phyloP scores from a whole-genome alignment of 2,888 invertebrate species.

The Ceramica pisi region DNA sequence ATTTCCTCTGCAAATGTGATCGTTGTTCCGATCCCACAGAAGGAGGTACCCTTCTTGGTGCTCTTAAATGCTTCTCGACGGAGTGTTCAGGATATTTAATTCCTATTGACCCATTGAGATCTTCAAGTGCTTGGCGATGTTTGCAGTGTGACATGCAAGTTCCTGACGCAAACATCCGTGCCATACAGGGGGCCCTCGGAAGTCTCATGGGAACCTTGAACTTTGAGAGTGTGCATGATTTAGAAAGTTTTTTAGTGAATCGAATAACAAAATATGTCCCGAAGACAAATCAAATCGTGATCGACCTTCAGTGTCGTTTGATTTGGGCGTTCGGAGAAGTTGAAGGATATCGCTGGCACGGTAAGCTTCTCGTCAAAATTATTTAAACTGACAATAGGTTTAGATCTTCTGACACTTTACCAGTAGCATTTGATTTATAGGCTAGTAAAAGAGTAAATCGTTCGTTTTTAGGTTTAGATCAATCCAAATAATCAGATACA shows the following conservation, averaged over 20 bases:
- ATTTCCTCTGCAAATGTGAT: slow-evolving; percentile 92
- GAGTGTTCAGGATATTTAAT: slow-evolving; percentile 90
- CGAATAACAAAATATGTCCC: slow-evolving; percentile 91
- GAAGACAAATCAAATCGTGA: slow-evolving; percentile 90
- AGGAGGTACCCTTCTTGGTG: slow-evolving; percentile 91
- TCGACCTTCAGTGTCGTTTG: slow-evolving; percentile 92
- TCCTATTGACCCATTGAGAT: slow-evolving; percentile 90
- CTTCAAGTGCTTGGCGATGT: slow-evolving; percentile 91
- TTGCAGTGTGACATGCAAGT: slow-evolving; percentile 88
- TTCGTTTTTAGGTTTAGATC: slow-evolving; percentile 50
- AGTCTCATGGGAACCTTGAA: slow-evolving; percentile 89
- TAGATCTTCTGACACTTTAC: neutral
- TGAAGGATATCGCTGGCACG: slow-evolving; percentile 90
- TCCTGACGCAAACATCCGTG: slow-evolving; percentile 87
- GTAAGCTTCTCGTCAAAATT: slow-evolving; percentile 79
- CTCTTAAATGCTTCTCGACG: slow-evolving; percentile 89
- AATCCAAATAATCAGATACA: slow-evolving; percentile 53
- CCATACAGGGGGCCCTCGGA: slow-evolving; percentile 89
- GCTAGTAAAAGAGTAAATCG: slow-evolving; percentile 26
- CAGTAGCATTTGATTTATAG: slow-evolving; percentile 1
- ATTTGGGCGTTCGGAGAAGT: slow-evolving; percentile 91
- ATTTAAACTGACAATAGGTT: neutral
- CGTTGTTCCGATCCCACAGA: slow-evolving; percentile 93
- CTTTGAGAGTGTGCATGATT: slow-evolving; percentile 86
- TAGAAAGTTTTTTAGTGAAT: slow-evolving; percentile 90